Evolutionary conservation across 2,888 invertebrate genomes (phyloP).

Genomic region (Acronicta psi): DNA sequence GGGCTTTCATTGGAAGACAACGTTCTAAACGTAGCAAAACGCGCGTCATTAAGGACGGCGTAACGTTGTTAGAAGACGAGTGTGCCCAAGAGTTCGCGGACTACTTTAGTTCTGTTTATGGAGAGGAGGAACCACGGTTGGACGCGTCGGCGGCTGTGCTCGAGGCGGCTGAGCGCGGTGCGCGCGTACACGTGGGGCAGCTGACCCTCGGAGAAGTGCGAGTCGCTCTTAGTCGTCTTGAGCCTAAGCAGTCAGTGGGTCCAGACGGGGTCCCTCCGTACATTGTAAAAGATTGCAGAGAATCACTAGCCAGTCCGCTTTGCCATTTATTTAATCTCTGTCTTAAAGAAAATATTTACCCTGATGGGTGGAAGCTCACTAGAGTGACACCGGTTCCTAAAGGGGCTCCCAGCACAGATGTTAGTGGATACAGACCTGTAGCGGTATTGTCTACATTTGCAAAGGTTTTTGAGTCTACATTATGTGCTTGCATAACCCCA

Average conservation of each 20-base stretch:
- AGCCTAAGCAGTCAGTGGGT: constrained; percentile 22
- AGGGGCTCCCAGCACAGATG: too few species aligned
- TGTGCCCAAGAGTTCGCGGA: constrained; percentile 1
- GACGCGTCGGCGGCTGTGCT: neutral
- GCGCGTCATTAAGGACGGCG: neutral
- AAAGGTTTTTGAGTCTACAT: too few species aligned
- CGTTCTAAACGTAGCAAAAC: constrained; percentile 5
- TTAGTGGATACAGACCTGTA: too few species aligned
- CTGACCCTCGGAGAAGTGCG: too few species aligned
- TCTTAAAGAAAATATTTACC: too few species aligned
- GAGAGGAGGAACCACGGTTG: neutral
- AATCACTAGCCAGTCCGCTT: too few species aligned
- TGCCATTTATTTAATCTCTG: too few species aligned
- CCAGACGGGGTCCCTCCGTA: constrained; percentile 39
- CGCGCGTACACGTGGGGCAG: constrained; percentile 11
- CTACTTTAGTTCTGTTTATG: neutral
- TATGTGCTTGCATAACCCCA: too few species aligned
- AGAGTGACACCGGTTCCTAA: too few species aligned
- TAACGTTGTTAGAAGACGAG: neutral
- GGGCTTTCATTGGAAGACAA: constrained; percentile 9
- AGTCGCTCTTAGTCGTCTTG: too few species aligned
- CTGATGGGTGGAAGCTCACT: too few species aligned
- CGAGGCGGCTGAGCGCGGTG: constrained; percentile 1
- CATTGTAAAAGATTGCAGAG: constrained; percentile 17
- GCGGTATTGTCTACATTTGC: too few species aligned